These are phyloP conservation scores for Drosophila prolongata DNA, from an alignment of 2,888 invertebrate genomes.

Conservation along the genomic window DNA sequence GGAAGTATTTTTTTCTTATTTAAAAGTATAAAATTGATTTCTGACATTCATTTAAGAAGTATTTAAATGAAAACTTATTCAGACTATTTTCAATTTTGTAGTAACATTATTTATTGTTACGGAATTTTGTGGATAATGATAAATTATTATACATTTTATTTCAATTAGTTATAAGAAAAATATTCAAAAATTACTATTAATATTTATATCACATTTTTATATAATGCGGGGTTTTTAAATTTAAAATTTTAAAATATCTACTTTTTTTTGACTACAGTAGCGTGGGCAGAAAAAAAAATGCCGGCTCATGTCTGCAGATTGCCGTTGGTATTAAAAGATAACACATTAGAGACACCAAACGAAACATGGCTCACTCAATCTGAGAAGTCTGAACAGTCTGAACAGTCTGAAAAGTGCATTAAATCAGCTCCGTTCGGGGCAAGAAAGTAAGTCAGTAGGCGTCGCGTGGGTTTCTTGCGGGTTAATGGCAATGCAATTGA, in stretches of 20 bases:
- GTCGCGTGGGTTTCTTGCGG: slow-evolving; percentile 55
- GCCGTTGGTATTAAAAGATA: slow-evolving; percentile 74
- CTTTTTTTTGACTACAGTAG: not conserved
- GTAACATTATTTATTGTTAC: too few relatives aligned
- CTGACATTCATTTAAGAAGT: too few relatives aligned
- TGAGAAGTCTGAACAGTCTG: slow-evolving; percentile 3
- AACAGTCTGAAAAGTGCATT: slow-evolving; percentile 33
- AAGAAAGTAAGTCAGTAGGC: slow-evolving; percentile 76
- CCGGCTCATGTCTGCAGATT: slow-evolving; percentile 69
- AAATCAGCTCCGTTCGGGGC: slow-evolving; percentile 36
- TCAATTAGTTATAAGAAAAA: too few relatives aligned
- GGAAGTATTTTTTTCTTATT: too few relatives aligned
- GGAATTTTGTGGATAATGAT: too few relatives aligned
- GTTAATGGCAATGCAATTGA: slow-evolving; percentile 51
- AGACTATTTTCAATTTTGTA: too few relatives aligned
- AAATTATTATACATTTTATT: too few relatives aligned
- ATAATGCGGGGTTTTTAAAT: too few relatives aligned
- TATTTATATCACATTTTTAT: too few relatives aligned
- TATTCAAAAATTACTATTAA: too few relatives aligned
- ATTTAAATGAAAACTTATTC: too few relatives aligned
- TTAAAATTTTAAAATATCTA: not conserved
- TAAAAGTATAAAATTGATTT: too few relatives aligned
- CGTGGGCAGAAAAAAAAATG: slow-evolving; percentile 32
- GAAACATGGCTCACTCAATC: slow-evolving; percentile 32
- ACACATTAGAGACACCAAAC: slow-evolving; percentile 60